phyloP scores from a whole-genome alignment of 2,797 vertebrate species.

The Manis pentadactyla region DNA sequence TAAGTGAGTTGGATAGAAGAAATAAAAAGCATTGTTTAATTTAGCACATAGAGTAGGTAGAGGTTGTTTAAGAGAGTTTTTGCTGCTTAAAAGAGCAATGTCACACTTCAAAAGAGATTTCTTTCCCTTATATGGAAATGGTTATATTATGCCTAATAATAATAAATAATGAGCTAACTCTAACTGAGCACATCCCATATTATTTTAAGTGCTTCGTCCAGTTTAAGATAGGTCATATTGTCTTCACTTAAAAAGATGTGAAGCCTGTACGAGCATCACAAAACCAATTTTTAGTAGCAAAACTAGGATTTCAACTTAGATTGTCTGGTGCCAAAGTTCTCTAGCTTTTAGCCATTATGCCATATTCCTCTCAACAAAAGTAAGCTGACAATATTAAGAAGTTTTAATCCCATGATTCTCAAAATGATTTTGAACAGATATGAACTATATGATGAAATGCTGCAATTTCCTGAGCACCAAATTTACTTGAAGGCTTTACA shows the following conservation, averaged over 20 bases:
- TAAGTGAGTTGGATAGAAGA: background rate
- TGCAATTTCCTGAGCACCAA: background rate
- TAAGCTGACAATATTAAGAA: background rate
- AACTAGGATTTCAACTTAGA: background rate
- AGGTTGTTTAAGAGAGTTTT: background rate
- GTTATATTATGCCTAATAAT: background rate
- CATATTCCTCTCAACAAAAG: background rate
- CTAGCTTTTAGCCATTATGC: background rate
- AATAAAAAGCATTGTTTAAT: background rate
- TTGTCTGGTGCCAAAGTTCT: background rate
- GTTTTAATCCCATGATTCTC: background rate
- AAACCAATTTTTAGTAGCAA: constrained; percentile 9
- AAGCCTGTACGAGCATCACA: background rate
- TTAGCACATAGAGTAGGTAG: background rate
- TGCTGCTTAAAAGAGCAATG: constrained; percentile 16
- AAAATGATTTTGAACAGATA: constrained; percentile 17
- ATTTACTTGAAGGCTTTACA: constrained; percentile 8
- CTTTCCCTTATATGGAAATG: background rate
- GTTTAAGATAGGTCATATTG: background rate
- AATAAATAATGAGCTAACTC: background rate
- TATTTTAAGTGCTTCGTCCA: background rate
- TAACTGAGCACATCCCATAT: background rate
- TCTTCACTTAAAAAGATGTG: background rate
- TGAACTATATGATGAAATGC: background rate
- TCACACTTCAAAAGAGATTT: constrained; percentile 13